Conservation (phyloP, 2,797 vertebrate species). For the Tauraco hartlaubi region DNA sequence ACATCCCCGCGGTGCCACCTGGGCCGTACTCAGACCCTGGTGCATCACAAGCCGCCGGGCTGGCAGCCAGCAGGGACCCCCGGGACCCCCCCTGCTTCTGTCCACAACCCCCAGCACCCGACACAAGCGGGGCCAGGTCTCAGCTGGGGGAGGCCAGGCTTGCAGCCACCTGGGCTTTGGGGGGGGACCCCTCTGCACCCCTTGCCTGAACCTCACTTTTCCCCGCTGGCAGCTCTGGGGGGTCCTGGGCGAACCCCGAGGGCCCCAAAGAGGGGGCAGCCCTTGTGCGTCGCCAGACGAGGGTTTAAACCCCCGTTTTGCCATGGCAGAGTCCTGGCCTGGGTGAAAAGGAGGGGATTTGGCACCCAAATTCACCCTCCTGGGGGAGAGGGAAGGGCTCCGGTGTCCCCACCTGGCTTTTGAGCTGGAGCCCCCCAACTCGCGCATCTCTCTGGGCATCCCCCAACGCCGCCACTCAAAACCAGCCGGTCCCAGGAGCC, state of each 20-base stretch:
- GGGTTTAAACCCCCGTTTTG: not conserved
- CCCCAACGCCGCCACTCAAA: not conserved
- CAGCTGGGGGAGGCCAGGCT: not conserved
- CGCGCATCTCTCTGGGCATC: not conserved
- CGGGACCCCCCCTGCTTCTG: not conserved
- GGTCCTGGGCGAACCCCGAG: not conserved
- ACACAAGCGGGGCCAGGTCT: not conserved
- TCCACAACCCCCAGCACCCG: fast-evolving
- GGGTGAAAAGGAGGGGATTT: not conserved
- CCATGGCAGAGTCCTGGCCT: not conserved
- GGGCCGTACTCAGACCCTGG: not conserved
- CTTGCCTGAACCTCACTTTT: not conserved
- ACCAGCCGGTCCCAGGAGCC: conserved; percentile 32
- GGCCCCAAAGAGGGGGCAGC: not conserved
- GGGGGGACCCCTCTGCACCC: not conserved
- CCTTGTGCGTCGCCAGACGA: not conserved
- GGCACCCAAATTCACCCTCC: not conserved
- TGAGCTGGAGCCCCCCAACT: not conserved
- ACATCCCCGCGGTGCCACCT: not conserved
- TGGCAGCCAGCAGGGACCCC: not conserved
- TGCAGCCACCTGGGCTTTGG: too few species aligned
- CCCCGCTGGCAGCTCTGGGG: not conserved
- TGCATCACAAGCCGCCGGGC: not conserved
- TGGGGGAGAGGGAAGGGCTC: not conserved
- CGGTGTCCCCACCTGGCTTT: not conserved